Percentiles rank a stretch among this genome's conserved stretches.
phyloP scores from a whole-genome alignment of 2,797 vertebrate genomes.

The Danionella dracula region DNA sequence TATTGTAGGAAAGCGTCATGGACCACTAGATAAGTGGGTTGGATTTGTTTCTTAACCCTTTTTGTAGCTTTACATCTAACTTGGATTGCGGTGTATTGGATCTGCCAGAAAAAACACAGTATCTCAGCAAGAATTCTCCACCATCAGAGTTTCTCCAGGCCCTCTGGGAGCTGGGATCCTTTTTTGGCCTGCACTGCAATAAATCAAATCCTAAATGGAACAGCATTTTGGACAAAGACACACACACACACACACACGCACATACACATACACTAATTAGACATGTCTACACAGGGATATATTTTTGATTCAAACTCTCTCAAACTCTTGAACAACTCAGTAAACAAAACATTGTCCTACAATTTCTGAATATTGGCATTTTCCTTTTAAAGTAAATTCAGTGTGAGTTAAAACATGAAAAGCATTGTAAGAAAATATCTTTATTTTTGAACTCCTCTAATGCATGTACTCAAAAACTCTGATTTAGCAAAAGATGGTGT shows the following conservation, averaged over 20 bases:
- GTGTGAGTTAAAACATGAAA: no score
- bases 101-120: constrained; percentile 51
- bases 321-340: no score
- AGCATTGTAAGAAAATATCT: no score
- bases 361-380: no score
- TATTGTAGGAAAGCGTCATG: neutral
- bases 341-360: no score
- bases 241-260: constrained; percentile 2
- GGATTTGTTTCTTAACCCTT: constrained; percentile 13
- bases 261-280: constrained; percentile 12
- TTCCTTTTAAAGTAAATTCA: no score
- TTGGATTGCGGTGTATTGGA: constrained; percentile 45
- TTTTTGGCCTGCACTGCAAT: constrained; percentile 66
- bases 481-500: no score
- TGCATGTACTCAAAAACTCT: no score
- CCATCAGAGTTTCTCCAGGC: constrained; percentile 55
- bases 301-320: neutral
- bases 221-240: constrained; percentile 40
- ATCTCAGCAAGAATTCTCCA: constrained; percentile 56
- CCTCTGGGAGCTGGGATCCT: constrained; percentile 54
- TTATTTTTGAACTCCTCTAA: no score
- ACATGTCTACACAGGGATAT: neutral
- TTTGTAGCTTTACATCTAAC: constrained; percentile 30
- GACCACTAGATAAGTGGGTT: constrained; percentile 10
- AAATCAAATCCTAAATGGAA: constrained; percentile 66